Evolutionary conservation across 2,888 invertebrate genomes (phyloP), one percentile per base, ranked within the genome.

Genomic region (Drosophila atripex): DNA sequence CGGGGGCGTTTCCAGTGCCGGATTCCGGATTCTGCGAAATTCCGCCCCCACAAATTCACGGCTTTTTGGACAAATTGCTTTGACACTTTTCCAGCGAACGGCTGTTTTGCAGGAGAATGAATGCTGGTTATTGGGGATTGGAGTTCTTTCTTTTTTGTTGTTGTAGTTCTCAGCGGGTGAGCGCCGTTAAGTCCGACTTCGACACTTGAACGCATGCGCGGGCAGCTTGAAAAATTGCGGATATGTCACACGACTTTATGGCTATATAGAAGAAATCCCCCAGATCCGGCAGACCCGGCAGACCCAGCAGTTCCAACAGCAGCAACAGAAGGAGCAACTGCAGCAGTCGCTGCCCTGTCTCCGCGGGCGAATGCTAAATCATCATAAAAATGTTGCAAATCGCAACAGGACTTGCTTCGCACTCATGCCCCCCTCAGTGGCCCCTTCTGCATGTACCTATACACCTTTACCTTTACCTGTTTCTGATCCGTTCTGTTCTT

Each of bases 221-320:
- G 72, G 63, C 71, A 56, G 73, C 69, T 74, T 88, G 82, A 87
- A 82, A 86, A 86, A 88, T 88, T 87, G 85, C 86, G 88, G 88
- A 88, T 87, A 86, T 86, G 85, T 86, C 85, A 87, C 86, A 88
- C 49, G 86, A 88, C 70, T 86, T 86, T 86, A 85, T 85, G 78
- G 56, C 70, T 75, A 73, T 63, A 75, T 75, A 73, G 54, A n/a
- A 50, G 58, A 18, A 38, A 50, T 39, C 51, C 25, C 51, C 9
- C 46, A 47, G 53, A 30, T 25, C 49, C 12, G 53, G 52, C 55
- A 55, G 50, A n/a, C 6, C 35, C 35, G n/a, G 32, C 32, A 11
- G 12, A 11, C 11, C 32, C 32, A 32, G 11, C 32, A 12, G 32
- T 28, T 28, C 28, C 46, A 43, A 43, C 16, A 35, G 45, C 65